These are phyloP conservation scores for Diadophis punctatus DNA, from an alignment of 2,113 vertebrate species.

Conservation along the genomic window DNA sequence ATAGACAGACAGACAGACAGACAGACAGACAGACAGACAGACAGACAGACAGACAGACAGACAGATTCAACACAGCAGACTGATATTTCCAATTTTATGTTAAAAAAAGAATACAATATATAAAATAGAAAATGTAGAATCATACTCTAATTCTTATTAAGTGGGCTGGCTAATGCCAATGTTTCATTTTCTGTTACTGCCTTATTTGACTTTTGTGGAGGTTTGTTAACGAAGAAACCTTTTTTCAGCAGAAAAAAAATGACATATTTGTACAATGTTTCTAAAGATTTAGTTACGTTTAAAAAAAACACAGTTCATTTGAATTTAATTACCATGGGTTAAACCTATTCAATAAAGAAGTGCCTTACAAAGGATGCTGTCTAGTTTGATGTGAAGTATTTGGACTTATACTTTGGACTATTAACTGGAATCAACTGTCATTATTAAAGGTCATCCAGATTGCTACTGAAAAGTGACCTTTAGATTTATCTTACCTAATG, in stretches of 20 bases:
- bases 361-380: neutral
- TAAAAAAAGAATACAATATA: neutral
- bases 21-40: too few relatives aligned
- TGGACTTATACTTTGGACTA: neutral
- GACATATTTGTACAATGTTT: neutral
- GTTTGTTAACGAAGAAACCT: neutral
- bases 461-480: neutral
- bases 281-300: neutral
- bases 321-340: neutral
- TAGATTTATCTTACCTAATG: neutral
- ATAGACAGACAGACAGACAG: too few relatives aligned
- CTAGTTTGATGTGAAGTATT: neutral
- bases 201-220: neutral
- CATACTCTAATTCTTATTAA: neutral
- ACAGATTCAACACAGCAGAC: neutral
- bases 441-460: constrained; percentile 2
- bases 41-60: too few relatives aligned
- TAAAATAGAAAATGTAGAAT: neutral
- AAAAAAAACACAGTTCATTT: neutral
- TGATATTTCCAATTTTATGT: neutral
- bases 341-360: neutral
- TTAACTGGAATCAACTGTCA: neutral
- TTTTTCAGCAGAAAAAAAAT: neutral
- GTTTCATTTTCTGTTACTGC: neutral
- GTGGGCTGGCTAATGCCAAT: neutral